Percentiles rank a stretch among this genome's conserved stretches.
Evolutionary conservation across 2,797 vertebrate genomes (phyloP).

Genomic region (Mormyrus proboscirostris): DNA sequence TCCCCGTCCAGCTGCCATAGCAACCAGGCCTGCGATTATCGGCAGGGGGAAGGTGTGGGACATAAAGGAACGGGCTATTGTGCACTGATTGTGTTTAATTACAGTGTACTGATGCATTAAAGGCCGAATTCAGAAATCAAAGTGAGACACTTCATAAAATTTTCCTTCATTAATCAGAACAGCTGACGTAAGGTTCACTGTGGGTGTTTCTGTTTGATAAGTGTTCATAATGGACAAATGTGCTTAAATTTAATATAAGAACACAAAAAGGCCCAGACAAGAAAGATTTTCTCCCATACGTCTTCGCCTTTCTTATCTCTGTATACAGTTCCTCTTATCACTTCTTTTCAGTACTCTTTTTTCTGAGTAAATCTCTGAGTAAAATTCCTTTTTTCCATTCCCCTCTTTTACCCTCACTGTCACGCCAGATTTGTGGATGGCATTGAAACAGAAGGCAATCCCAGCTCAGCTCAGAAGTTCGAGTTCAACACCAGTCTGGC

Average conservation of each 20-base stretch:
- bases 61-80: background rate
- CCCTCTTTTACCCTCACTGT: background rate
- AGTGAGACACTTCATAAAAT: background rate
- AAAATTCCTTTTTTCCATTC: background rate
- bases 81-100: background rate
- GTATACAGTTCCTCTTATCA: background rate
- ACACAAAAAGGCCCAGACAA: background rate
- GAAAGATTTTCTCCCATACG: background rate
- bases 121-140: background rate
- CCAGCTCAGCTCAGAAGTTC: constrained; percentile 59
- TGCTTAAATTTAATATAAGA: background rate
- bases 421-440: constrained; percentile 67
- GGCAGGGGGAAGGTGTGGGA: constrained; percentile 9
- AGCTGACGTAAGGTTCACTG: constrained; percentile 7
- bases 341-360: background rate
- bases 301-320: background rate
- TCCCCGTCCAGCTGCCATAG: constrained; percentile 55
- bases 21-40: constrained; percentile 43
- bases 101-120: background rate
- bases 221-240: background rate
- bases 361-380: background rate
- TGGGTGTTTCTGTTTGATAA: background rate
- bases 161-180: background rate
- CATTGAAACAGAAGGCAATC: constrained; percentile 64
- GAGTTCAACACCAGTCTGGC: constrained; percentile 62